A percentile compares a stretch with the other conserved stretches of the same genome.
phyloP scores from a whole-genome alignment of 2,113 vertebrate species.

The Bos indicus region DNA sequence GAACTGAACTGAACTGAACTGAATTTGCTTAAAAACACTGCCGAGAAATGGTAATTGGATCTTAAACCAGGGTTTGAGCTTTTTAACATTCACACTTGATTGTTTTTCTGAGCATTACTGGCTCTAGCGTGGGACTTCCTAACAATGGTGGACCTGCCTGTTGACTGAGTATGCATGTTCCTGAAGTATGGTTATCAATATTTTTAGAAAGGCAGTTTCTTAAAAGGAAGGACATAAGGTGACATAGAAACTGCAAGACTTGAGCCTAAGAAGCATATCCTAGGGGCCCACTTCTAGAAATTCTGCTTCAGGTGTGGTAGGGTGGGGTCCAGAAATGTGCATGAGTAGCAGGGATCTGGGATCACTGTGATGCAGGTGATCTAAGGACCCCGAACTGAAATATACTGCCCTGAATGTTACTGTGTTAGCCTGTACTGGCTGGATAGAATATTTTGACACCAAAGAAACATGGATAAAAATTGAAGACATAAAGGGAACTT shows the following conservation, averaged over 20 bases:
- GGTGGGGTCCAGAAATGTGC: not conserved
- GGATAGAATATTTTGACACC: not conserved
- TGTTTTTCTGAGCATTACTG: not conserved
- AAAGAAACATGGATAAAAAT: not conserved
- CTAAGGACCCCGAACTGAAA: not conserved
- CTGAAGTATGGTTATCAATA: not conserved
- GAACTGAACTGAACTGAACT: too few relatives aligned
- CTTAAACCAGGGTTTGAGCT: not conserved
- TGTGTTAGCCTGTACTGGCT: not conserved
- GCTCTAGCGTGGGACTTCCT: not conserved
- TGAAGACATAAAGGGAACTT: not conserved
- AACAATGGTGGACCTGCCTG: not conserved
- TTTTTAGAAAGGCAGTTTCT: not conserved
- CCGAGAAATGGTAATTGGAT: not conserved
- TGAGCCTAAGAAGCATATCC: not conserved
- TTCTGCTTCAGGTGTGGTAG: not conserved
- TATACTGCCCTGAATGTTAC: fast-evolving
- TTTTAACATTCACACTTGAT: not conserved
- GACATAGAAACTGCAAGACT: not conserved
- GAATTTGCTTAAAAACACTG: not conserved
- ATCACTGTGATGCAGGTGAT: not conserved
- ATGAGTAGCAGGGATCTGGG: not conserved
- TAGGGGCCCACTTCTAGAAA: not conserved
- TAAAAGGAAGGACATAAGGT: not conserved
- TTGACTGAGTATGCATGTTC: not conserved